phyloP scores from a whole-genome alignment of 1,140 invertebrate genomes.

The Drosophila orosa region DNA sequence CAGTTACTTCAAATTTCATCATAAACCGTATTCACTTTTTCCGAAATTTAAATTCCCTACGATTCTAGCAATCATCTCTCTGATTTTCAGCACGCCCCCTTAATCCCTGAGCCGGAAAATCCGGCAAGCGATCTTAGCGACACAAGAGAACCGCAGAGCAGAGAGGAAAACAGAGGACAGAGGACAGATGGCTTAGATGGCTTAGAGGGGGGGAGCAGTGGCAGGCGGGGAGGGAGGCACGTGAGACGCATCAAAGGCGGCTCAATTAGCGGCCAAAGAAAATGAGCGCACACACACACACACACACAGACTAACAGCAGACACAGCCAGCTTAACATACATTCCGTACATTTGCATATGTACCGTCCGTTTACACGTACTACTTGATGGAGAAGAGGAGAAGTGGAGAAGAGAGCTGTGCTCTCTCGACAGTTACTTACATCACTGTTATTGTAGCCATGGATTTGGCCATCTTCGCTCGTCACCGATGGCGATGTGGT shows the following conservation, averaged over 20 bases:
- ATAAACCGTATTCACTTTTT: too few relatives aligned
- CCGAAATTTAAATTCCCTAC: not conserved
- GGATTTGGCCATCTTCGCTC: conserved; percentile 76
- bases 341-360: conserved; percentile 38
- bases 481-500: conserved; percentile 56
- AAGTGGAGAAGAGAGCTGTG: not conserved
- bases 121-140: not conserved
- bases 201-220: not conserved
- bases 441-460: conserved; percentile 77
- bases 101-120: conserved; percentile 22
- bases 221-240: conserved; percentile 1
- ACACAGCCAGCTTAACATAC: conserved; percentile 15
- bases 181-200: too few relatives aligned
- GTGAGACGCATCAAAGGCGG: conserved; percentile 58
- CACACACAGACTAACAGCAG: not conserved
- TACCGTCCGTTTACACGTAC: conserved; percentile 28
- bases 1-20: not conserved
- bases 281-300: conserved; percentile 35
- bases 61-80: not conserved
- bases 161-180: not conserved
- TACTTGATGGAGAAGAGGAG: not conserved
- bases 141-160: not conserved
- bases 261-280: conserved; percentile 49
- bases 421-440: conserved; percentile 58
- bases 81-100: not conserved